Evolutionary conservation across 1,140 invertebrate genomes (phyloP), one percentile per base, ranked within the genome.

Genomic region (Cardiocondyla obscurior): DNA sequence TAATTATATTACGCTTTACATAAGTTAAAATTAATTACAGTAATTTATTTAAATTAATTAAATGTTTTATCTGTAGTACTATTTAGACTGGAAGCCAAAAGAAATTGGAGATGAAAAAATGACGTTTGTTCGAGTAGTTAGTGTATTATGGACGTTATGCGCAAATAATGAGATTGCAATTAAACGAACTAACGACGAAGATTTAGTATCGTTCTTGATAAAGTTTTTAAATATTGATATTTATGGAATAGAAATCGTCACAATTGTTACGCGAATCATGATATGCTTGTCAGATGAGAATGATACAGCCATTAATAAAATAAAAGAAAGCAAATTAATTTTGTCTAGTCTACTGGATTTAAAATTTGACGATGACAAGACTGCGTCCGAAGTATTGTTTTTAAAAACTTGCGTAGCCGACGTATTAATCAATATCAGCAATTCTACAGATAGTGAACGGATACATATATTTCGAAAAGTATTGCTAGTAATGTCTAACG

Each of bases 201-300:
- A 95, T 87, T 93, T 97, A 76, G 83, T 96, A 49, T 92, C 95
- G 28, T 92, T 96, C 86, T 90, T 98, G 65, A 92, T 95, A n/a
- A 93, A 94, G 87, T 96, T 95, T 93, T 91, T 97, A 74, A 93
- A 97, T 88, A 89, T 95, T 25, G 85, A 93, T 25, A 91, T 92
- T 5, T 97, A 96, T 93, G 96, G 95, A 6, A 90, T 94, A 42
- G 95, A 95, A n/a, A 94, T 96, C 64, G 89, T 91, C 44, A 94
- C 95, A 79, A 93, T 96, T 25, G 95, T 95, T 22, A 94, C 95
- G 30, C 96, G 97, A 81, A 96, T 96, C 86, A 91, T 97, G 16
- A 93, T 96, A 74, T 96, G 96, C 39, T 94, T 97, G 58, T 94
- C 96, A 2, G 96, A 97, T 93, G 96, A 97, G 60, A 97, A 97